Evolutionary conservation across 2,113 vertebrate species (phyloP).

Genomic region (Protomyctophum bolini): DNA sequence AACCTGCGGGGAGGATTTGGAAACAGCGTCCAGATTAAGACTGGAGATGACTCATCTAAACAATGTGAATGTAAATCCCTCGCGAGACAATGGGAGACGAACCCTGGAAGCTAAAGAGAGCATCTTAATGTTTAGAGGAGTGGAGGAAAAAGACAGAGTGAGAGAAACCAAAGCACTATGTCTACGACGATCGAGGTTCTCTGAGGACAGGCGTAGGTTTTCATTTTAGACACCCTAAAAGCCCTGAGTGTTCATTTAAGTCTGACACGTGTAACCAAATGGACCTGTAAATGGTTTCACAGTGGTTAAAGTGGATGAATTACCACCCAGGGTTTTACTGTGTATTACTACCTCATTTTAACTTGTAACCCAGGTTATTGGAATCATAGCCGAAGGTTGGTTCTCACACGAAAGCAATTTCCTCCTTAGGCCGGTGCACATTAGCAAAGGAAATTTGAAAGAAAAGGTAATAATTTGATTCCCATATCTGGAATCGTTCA

Average conservation of each 20-base stretch:
- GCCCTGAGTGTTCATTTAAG: too few relatives aligned
- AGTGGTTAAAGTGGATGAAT: too few relatives aligned
- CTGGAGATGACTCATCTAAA: constrained; percentile 46
- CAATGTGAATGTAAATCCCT: constrained; percentile 36
- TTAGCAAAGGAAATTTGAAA: constrained; percentile 37
- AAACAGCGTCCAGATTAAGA: constrained; percentile 39
- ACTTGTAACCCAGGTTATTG: constrained; percentile 47
- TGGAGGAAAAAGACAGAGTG: constrained; percentile 23
- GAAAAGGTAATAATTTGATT: constrained; percentile 31
- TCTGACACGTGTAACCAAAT: too few relatives aligned
- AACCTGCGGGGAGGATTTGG: constrained; percentile 49
- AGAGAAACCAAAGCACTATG: constrained; percentile 1
- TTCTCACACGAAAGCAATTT: constrained; percentile 54
- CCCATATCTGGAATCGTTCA: constrained; percentile 48
- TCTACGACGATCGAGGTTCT: constrained; percentile 31
- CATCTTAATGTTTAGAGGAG: constrained; percentile 27
- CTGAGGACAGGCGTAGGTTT: constrained; percentile 32
- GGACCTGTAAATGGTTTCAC: too few relatives aligned
- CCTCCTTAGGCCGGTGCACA: constrained; percentile 34
- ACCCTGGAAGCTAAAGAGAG: constrained; percentile 31
- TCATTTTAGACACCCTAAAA: too few relatives aligned
- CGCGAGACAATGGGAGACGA: constrained; percentile 36
- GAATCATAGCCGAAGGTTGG: constrained; percentile 23
- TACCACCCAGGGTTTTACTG: too few relatives aligned
- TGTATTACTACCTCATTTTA: not conserved